Evolutionary conservation across 1,140 invertebrate species (phyloP), one percentile per base, ranked within the genome.

Genomic region (Lerema accius): DNA sequence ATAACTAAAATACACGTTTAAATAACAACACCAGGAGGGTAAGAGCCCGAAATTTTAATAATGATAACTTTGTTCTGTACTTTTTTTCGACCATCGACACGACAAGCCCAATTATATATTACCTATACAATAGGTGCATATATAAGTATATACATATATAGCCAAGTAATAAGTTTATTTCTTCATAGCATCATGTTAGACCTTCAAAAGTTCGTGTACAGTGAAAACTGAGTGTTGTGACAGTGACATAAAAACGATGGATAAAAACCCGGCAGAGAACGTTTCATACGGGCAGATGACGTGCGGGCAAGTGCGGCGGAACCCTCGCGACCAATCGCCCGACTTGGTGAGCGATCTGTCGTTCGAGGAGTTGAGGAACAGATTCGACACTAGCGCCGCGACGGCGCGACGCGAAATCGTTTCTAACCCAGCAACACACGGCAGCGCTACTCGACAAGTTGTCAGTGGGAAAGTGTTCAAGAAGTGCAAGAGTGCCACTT

Each of bases 401-500:
- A 69, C 78, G 78, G 75, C 67, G 62, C 73, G 75, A 28, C 70
- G 78, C 50, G 86, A 88, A 71, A 86, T 87, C 63, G 72, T 80
- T 42, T 81, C 84, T 71, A 86, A 85, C 43, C 86, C 87, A 3
- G 75, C 86, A 4, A 89, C 86, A 46, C 91, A 92, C 60, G 82
- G 89, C 69, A 86, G 92, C 88, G 84, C 92, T 77, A 84, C 86
- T 60, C 64, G 92, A 53, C 85, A 92, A 71, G 80, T 84, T 15
- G 87, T 92, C 59, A 86, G 91, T 81, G 86, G 91, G 62, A 93
- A 94, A 65, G 80, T 94, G 50, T 95, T 95, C 89, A 95, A 95
- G 88, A 95, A 95, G 84, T 95, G 94, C 89, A 95, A 95, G 84
- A 95, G 95, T 83, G 95, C 95, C 11, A 96, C 95, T 42, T 95